These are phyloP conservation scores for Scylla paramamosain DNA, from an alignment of 1,140 invertebrate genomes.

Conservation along the genomic window DNA sequence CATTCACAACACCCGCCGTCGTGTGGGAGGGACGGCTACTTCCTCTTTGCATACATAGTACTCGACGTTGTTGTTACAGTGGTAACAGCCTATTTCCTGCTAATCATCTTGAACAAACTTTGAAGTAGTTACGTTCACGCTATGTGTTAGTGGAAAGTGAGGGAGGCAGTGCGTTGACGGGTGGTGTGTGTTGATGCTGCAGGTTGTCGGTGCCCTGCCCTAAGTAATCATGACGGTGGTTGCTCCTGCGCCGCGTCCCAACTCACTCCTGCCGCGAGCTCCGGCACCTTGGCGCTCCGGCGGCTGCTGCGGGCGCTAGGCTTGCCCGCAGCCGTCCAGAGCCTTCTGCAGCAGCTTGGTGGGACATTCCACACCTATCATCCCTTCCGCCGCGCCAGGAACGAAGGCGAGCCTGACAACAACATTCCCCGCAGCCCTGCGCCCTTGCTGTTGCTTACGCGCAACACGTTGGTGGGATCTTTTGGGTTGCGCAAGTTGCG, in stretches of 20 bases:
- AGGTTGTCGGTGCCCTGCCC: not conserved
- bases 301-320: slow-evolving; percentile 64
- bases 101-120: no score
- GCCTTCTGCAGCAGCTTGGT: slow-evolving; percentile 74
- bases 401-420: not conserved
- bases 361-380: slow-evolving; percentile 77
- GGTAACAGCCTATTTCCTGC: not conserved
- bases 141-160: not conserved
- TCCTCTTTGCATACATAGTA: not conserved
- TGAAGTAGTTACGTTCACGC: not conserved
- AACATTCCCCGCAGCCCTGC: slow-evolving; percentile 64
- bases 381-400: slow-evolving; percentile 72
- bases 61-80: not conserved
- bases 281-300: slow-evolving; percentile 69
- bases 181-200: not conserved
- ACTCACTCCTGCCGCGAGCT: slow-evolving; percentile 71
- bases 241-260: slow-evolving; percentile 65
- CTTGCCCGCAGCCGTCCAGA: slow-evolving; percentile 73
- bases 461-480: slow-evolving; percentile 67
- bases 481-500: slow-evolving; percentile 73
- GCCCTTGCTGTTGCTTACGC: slow-evolving; percentile 65
- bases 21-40: not conserved
- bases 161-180: not conserved
- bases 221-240: slow-evolving; percentile 62
- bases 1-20: not conserved